A percentile compares a stretch with the other conserved stretches of the same genome.
phyloP scores from a whole-genome alignment of 2,888 invertebrate genomes.

The Maniola hyperantus region DNA sequence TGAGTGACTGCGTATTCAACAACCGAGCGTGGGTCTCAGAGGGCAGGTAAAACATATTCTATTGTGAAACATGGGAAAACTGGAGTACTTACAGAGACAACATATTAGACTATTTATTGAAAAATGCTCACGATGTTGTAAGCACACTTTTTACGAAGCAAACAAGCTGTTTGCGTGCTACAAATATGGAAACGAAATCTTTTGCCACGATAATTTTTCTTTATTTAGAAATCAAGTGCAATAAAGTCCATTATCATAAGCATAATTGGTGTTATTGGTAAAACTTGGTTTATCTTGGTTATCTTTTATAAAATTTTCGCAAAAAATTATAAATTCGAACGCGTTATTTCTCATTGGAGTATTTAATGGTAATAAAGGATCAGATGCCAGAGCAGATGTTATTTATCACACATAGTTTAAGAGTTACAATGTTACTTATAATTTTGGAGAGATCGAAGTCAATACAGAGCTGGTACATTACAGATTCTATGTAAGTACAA shows the following conservation, averaged over 20 bases:
- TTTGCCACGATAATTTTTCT: constrained; percentile 8
- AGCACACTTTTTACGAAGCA: constrained; percentile 11
- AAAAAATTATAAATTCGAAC: neutral
- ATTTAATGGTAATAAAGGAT: too few species aligned
- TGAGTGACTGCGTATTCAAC: constrained; percentile 63
- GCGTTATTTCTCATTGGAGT: too few species aligned
- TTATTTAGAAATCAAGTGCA: constrained; percentile 14
- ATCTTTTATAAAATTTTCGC: neutral
- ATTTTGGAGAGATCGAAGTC: constrained; percentile 1
- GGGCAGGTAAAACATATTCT: constrained; percentile 69
- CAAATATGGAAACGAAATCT: constrained; percentile 12
- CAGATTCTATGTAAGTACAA: neutral
- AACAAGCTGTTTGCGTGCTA: constrained; percentile 4
- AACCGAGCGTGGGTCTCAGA: constrained; percentile 53
- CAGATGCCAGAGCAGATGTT: constrained; percentile 15
- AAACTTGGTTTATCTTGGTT: neutral
- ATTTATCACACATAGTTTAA: constrained; percentile 2
- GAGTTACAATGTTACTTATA: neutral
- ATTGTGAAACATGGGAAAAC: constrained; percentile 77
- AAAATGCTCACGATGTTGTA: constrained; percentile 39
- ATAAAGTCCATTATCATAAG: neutral
- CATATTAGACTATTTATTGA: constrained; percentile 49
- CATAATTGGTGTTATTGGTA: constrained; percentile 15
- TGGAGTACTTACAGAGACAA: constrained; percentile 59
- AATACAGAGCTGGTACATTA: neutral